Evolutionary conservation across 2,797 vertebrate species (phyloP), one percentile per base, ranked within the genome.

Genomic region (Alauda arvensis): DNA sequence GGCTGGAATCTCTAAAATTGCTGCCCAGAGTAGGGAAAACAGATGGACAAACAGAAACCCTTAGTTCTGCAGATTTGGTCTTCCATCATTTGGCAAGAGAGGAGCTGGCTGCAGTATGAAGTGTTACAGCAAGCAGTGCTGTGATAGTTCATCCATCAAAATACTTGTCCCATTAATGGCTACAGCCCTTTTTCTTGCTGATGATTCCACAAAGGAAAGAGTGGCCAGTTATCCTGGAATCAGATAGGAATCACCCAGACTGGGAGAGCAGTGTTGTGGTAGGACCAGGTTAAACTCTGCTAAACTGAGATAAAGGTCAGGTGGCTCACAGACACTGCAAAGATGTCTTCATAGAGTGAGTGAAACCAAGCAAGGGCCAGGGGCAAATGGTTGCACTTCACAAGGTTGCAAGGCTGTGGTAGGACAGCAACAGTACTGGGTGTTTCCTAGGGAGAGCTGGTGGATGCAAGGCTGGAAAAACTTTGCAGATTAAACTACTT

Each of bases 311-410:
- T 67, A 62, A 81, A 76, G 79, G 79, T 51, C 3, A 10, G 37
- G 29, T 60, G 31, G 40, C 33, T 92, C 87, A 39, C 29, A 71
- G 71, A 77, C 76, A 31, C 81, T 77, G 77, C 77, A 33, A 21
- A 92, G 79, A 77, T 88, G 69, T 79, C 88, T 77, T 53, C 88
- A 75, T 91, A 87, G 90, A 94, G 55, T 29, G 25, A 8, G 34
- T 72, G 72, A 74, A 85, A 70, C 68, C 40, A 57, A 72, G 83
- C 10, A 88, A 62, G 68, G 49, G 65, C 87, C 69, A 84, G 82
- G 76, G 77, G 42, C 83, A 83, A 68, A 19, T 12, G 9, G 48
- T 80, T 43, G 3, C 59, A 66, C 51, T 91, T 68, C 45, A 56
- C 62, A 76, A 87, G 48, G 69, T 86, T 71, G 67, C 88, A 68